phyloP scores from a whole-genome alignment of 2,113 vertebrate species.

The Gracilinanus agilis region DNA sequence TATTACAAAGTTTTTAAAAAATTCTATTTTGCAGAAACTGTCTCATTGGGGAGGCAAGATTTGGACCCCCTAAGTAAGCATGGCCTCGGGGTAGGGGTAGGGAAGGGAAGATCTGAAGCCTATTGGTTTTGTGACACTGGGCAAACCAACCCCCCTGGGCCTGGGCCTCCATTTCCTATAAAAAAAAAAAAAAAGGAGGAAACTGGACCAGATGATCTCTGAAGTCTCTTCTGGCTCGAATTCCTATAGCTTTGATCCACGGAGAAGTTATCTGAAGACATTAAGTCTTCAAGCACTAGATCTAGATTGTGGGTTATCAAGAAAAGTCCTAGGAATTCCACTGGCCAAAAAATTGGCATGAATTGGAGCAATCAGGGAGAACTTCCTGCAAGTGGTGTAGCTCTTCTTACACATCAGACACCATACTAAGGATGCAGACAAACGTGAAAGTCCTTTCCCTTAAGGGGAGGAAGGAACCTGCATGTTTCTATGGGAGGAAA shows the following conservation, averaged over 20 bases:
- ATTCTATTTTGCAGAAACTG: background rate
- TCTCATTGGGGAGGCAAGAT: background rate
- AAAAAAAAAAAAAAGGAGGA: background rate
- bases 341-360: background rate
- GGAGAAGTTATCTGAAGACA: background rate
- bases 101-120: background rate
- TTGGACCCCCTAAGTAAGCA: background rate
- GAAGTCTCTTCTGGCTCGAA: background rate
- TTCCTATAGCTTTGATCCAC: background rate
- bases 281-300: background rate
- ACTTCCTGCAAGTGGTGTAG: background rate
- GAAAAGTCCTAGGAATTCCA: background rate
- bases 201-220: background rate
- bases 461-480: background rate
- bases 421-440: background rate
- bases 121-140: background rate
- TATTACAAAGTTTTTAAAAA: background rate
- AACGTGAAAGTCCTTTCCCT: background rate
- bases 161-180: background rate
- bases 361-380: background rate
- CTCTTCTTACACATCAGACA: background rate
- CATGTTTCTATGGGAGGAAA: background rate
- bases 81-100: background rate
- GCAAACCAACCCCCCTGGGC: background rate
- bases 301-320: background rate